A percentile compares a stretch with the other conserved stretches of the same genome.
Evolutionary conservation across 2,113 vertebrate genomes (phyloP).

Genomic region (Sorex araneus): DNA sequence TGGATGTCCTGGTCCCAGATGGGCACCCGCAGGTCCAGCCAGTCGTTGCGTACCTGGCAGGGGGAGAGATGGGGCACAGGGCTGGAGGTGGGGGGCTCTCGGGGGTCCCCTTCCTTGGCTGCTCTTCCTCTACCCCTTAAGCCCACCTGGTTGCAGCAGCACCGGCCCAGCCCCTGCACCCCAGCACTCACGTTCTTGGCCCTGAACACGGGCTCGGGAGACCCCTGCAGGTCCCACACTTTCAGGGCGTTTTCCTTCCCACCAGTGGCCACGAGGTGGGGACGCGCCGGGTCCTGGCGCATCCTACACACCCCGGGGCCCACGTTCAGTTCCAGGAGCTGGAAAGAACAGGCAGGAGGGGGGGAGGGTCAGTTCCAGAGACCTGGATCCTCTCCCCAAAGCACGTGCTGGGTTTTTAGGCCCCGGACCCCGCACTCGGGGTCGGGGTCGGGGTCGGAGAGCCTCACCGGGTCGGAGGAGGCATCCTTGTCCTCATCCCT

Average conservation of each 20-base stretch:
- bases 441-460: not conserved
- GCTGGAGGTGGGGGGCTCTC: not conserved
- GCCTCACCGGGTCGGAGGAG: slow-evolving; percentile 83
- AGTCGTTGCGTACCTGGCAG: slow-evolving; percentile 91
- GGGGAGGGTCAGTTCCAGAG: not conserved
- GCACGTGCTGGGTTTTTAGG: not conserved
- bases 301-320: slow-evolving; percentile 90
- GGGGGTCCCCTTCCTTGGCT: not conserved
- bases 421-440: not conserved
- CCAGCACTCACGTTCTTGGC: slow-evolving; percentile 92
- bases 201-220: slow-evolving; percentile 89
- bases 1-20: slow-evolving; percentile 94
- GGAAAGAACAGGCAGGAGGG: not conserved
- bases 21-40: slow-evolving; percentile 92
- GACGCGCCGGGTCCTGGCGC: slow-evolving; percentile 87
- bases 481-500: slow-evolving; percentile 79
- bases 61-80: rapidly evolving
- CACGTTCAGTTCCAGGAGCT: slow-evolving; percentile 86
- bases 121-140: not conserved
- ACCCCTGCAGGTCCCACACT: slow-evolving; percentile 94
- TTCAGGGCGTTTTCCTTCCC: slow-evolving; percentile 94
- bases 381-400: not conserved
- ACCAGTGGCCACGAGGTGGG: slow-evolving; percentile 90
- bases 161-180: not conserved
- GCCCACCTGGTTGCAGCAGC: not conserved